phyloP scores from a whole-genome alignment of 2,797 vertebrate genomes.

The Trachops cirrhosus region DNA sequence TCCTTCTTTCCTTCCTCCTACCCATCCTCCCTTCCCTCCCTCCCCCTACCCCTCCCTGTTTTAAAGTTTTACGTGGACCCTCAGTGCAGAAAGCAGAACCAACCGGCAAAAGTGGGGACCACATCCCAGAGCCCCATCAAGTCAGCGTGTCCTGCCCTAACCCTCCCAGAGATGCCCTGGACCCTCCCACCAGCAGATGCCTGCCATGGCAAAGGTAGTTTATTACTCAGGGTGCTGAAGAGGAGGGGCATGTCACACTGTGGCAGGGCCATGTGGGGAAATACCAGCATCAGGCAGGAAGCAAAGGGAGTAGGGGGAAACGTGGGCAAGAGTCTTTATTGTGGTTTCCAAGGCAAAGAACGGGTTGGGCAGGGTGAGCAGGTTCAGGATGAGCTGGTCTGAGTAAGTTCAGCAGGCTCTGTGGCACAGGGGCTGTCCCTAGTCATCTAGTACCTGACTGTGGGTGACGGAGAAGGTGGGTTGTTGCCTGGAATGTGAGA shows the following conservation, averaged over 20 bases:
- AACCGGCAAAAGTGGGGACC: not conserved
- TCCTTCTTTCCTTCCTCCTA: not conserved
- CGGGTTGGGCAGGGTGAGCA: not conserved
- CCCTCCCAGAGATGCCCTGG: not conserved
- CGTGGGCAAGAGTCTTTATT: not conserved
- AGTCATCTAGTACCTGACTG: not conserved
- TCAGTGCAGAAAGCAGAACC: not conserved
- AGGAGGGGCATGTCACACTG: fast-evolving
- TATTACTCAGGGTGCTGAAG: not conserved
- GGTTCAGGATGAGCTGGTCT: not conserved
- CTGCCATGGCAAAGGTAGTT: not conserved
- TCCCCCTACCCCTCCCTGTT: not conserved
- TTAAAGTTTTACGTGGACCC: not conserved
- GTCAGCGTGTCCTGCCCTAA: not conserved
- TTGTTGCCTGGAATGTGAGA: not conserved
- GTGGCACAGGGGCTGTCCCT: not conserved
- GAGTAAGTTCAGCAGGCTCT: not conserved
- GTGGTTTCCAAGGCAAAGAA: not conserved
- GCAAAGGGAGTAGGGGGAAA: not conserved
- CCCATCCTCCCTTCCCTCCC: not conserved
- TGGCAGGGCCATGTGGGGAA: not conserved
- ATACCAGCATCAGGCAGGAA: not conserved
- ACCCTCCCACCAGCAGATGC: not conserved
- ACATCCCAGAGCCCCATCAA: too few species aligned
- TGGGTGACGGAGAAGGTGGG: not conserved